These are phyloP conservation scores for Montipora efflorescens DNA, from an alignment of 64 coral and sea anemone species.

Conservation along the genomic window DNA sequence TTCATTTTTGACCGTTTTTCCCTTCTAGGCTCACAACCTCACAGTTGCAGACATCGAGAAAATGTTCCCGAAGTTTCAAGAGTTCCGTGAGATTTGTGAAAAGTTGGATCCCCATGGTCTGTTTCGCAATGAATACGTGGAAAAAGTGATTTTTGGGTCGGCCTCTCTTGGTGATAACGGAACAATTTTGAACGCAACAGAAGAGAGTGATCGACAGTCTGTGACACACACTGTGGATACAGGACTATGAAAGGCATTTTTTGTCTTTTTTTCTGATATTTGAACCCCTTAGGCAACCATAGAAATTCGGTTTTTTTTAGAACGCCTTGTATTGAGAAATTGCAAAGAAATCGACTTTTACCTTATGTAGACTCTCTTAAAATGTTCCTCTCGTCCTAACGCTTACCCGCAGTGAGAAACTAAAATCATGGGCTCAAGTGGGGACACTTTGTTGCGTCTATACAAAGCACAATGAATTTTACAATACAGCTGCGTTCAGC, in stretches of 20 bases:
- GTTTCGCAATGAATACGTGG: slow-evolving; percentile 70
- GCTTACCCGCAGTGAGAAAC: no score
- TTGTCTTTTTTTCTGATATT: background rate
- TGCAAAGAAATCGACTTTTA: no score
- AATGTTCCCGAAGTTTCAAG: slow-evolving; percentile 58
- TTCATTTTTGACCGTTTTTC: background rate
- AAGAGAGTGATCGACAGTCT: background rate
- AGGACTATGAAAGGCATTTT: background rate
- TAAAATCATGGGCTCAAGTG: no score
- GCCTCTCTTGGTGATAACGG: background rate
- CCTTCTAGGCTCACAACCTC: slow-evolving; percentile 66
- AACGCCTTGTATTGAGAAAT: no score
- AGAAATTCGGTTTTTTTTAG: no score
- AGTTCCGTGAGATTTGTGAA: slow-evolving; percentile 69
- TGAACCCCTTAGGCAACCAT: background rate
- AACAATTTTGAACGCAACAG: background rate
- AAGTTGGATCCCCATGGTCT: slow-evolving; percentile 68
- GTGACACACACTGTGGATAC: background rate
- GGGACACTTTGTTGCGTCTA: no score
- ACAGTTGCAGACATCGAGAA: slow-evolving; percentile 41
- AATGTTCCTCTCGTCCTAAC: no score
- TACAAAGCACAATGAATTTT: no score
- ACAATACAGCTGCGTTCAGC: no score
- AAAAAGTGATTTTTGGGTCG: slow-evolving; percentile 51
- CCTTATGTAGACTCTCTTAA: no score